Percentiles rank a stretch among this genome's conserved stretches.
These are phyloP conservation scores for Agrypnia vestita DNA, from an alignment of 1,140 invertebrate genomes.

Conservation along the genomic window DNA sequence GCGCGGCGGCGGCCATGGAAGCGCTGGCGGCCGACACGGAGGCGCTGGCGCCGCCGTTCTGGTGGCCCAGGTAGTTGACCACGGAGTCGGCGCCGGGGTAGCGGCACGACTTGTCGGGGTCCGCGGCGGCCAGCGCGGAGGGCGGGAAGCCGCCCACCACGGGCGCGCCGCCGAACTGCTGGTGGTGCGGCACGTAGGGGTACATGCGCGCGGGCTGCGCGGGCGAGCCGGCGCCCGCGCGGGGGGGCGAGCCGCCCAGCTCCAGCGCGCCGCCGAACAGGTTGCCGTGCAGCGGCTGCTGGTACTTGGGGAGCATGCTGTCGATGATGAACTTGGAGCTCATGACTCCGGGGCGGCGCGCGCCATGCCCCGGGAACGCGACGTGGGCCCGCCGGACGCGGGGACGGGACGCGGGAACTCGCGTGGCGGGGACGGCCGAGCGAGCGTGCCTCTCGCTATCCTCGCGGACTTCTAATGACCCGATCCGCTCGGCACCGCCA, in stretches of 20 bases:
- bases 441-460: slow-evolving; percentile 73
- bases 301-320: slow-evolving; percentile 96
- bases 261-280: slow-evolving; percentile 72
- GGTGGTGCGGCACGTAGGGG: slow-evolving; percentile 78
- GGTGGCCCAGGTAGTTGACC: slow-evolving; percentile 86
- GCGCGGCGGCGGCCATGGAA: slow-evolving; percentile 86
- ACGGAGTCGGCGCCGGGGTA: slow-evolving; percentile 83
- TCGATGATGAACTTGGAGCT: slow-evolving; percentile 97
- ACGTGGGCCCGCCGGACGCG: slow-evolving; percentile 36
- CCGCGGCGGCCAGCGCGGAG: slow-evolving; percentile 76
- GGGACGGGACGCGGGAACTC: slow-evolving; percentile 66
- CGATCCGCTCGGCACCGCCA: slow-evolving; percentile 68
- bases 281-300: slow-evolving; percentile 75
- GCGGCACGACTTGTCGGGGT: slow-evolving; percentile 84
- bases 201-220: slow-evolving; percentile 78
- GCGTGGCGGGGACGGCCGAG: slow-evolving; percentile 71
- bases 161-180: slow-evolving; percentile 71
- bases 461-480: slow-evolving; percentile 73
- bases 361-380: slow-evolving; percentile 63
- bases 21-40: slow-evolving; percentile 84
- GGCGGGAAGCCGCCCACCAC: slow-evolving; percentile 72
- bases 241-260: slow-evolving; percentile 68
- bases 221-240: slow-evolving; percentile 74
- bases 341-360: slow-evolving; percentile 79
- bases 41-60: slow-evolving; percentile 82